phyloP scores from a whole-genome alignment of 2,113 vertebrate species.

The Micromys minutus region DNA sequence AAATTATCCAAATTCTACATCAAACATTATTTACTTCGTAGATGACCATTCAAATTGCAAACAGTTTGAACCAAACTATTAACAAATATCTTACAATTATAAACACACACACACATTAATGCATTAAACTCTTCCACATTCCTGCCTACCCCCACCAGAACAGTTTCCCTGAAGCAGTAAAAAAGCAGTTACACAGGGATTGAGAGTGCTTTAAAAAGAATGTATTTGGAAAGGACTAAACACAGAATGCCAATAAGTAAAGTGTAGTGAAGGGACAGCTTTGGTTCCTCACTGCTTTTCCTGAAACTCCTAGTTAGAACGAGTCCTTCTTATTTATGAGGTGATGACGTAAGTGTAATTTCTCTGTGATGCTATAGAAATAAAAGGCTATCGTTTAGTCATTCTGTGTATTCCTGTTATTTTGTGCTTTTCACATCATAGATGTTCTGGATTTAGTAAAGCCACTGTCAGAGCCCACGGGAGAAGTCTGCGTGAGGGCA shows the following conservation, averaged over 20 bases:
- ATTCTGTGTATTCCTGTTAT: not conserved
- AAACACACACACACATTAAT: no score
- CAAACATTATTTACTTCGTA: constrained; percentile 15
- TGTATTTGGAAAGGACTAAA: constrained; percentile 39
- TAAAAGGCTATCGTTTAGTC: constrained; percentile 32
- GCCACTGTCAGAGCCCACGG: not conserved
- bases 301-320: constrained; percentile 22
- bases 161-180: not conserved
- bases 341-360: not conserved
- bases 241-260: not conserved
- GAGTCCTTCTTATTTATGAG: constrained; percentile 29
- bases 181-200: constrained; percentile 16
- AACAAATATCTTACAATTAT: constrained; percentile 21
- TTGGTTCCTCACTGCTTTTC: not conserved
- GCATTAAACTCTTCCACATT: not conserved
- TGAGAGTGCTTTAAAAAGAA: not conserved
- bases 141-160: not conserved
- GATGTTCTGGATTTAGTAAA: constrained; percentile 6
- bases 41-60: constrained; percentile 2
- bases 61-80: not conserved
- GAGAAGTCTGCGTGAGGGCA: not conserved
- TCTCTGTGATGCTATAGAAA: not conserved
- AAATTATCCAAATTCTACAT: not conserved
- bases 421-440: constrained; percentile 14
- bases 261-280: not conserved